These are phyloP conservation scores for Balaenoptera acutorostrata DNA, from an alignment of 2,113 vertebrate species.

Conservation along the genomic window DNA sequence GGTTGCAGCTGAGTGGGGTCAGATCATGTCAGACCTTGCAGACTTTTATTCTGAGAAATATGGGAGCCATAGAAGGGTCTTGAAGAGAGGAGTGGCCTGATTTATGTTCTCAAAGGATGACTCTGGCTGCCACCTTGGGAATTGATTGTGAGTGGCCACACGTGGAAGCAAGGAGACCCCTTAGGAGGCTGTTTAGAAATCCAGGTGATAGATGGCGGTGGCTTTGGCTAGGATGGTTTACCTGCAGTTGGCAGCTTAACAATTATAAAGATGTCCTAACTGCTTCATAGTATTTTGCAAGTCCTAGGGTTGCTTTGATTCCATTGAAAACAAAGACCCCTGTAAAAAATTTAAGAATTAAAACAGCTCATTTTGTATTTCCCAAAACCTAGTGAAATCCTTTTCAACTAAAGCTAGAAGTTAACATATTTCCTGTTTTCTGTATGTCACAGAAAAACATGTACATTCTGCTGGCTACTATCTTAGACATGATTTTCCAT, in stretches of 20 bases:
- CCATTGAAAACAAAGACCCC: neutral
- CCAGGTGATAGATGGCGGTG: neutral
- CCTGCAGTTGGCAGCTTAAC: neutral
- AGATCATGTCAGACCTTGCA: neutral
- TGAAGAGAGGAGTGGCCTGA: neutral
- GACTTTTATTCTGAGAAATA: neutral
- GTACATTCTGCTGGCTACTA: neutral
- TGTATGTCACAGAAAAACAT: neutral
- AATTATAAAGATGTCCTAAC: neutral
- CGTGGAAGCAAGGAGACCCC: neutral
- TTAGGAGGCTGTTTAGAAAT: neutral
- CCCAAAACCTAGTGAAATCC: neutral
- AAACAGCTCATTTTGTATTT: neutral
- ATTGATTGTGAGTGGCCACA: neutral
- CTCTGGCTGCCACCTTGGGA: neutral
- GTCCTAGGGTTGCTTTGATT: neutral
- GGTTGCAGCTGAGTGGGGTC: neutral
- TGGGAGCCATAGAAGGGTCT: neutral
- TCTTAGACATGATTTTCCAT: neutral
- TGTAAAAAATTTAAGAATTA: neutral
- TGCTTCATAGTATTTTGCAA: neutral
- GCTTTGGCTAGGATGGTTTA: neutral
- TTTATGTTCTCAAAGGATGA: neutral
- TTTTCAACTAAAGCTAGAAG: neutral
- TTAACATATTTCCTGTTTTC: neutral